phyloP scores from a whole-genome alignment of 2,113 vertebrate species.

The Cynocephalus volans region DNA sequence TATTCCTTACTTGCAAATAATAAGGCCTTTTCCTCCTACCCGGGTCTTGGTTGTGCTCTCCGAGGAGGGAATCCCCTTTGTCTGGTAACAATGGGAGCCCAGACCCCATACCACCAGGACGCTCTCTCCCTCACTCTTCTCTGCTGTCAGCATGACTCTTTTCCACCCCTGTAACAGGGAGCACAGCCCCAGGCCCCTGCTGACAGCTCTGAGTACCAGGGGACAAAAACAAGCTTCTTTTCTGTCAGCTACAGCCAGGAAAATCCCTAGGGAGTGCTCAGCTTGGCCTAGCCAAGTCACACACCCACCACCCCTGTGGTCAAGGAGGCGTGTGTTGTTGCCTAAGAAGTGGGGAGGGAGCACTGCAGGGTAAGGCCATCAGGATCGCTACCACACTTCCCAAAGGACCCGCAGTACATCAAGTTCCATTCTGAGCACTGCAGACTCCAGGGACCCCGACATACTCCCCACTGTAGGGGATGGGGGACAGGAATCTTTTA shows the following conservation, averaged over 20 bases:
- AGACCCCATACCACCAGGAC: too few relatives aligned
- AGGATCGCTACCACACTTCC: background rate
- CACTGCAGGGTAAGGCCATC: background rate
- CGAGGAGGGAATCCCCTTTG: too few relatives aligned
- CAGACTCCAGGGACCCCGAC: background rate
- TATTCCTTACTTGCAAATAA: too few relatives aligned
- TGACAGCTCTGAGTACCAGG: background rate
- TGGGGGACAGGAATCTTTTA: background rate
- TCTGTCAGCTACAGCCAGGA: background rate
- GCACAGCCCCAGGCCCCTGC: background rate
- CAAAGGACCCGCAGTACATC: rapidly evolving
- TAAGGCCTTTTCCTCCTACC: too few relatives aligned
- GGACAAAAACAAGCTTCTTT: background rate
- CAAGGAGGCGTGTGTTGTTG: background rate
- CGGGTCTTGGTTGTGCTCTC: too few relatives aligned
- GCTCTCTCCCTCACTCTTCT: background rate
- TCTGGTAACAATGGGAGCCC: too few relatives aligned
- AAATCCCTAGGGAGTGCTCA: background rate
- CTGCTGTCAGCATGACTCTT: background rate
- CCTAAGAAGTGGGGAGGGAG: background rate
- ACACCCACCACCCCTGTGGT: background rate
- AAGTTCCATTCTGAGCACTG: background rate
- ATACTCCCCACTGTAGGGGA: background rate
- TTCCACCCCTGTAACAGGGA: background rate
- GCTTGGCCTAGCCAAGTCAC: background rate